Evolutionary conservation across 2,888 invertebrate species (phyloP).

Genomic region (Bruchidius siliquastri): DNA sequence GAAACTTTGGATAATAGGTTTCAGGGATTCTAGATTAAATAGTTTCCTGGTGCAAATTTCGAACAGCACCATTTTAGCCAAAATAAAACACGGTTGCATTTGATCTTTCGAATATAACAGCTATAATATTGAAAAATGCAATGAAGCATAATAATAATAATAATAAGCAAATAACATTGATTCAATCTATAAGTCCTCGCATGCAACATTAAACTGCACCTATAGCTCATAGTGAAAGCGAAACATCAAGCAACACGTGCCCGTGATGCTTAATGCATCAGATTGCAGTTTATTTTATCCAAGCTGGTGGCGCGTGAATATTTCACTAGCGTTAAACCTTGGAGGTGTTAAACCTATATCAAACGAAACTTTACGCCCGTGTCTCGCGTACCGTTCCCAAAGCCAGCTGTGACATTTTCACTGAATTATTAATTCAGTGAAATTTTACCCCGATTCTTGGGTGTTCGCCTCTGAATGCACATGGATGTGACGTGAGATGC

Average conservation of each 20-base stretch:
- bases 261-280: neutral
- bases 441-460: conserved; percentile 5
- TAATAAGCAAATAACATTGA: neutral
- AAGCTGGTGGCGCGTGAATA: conserved; percentile 20
- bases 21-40: too few relatives aligned
- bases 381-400: conserved; percentile 12
- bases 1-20: too few relatives aligned
- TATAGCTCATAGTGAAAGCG: neutral
- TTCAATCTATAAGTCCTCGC: neutral
- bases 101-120: too few relatives aligned
- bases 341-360: conserved; percentile 24
- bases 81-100: too few relatives aligned
- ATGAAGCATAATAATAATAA: too few relatives aligned
- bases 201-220: neutral
- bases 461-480: neutral
- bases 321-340: conserved; percentile 20
- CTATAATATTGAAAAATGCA: too few relatives aligned
- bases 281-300: conserved; percentile 16
- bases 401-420: conserved; percentile 14
- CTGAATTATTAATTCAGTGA: conserved; percentile 21
- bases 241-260: neutral
- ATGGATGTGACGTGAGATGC: neutral
- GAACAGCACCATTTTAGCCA: too few relatives aligned
- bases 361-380: conserved; percentile 14
- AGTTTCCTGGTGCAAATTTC: too few relatives aligned